Evolutionary conservation across 1,140 invertebrate genomes (phyloP), one percentile per base, ranked within the genome.

Genomic region (Globodera ellingtonae): DNA sequence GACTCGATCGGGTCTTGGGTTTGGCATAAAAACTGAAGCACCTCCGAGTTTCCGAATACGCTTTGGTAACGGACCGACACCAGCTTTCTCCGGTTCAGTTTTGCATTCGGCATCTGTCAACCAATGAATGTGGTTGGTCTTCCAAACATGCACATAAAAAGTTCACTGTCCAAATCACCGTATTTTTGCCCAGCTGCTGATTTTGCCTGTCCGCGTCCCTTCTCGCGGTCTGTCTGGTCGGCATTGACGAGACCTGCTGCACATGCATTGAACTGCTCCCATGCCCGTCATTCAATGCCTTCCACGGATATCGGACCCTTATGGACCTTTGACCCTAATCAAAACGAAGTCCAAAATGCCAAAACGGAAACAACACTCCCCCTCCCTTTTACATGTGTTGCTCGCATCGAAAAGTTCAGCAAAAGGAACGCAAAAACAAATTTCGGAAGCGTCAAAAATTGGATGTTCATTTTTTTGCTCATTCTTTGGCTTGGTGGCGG

Each of bases 31-130:
- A 35, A 35, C 35, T 35, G 35, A 35, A 75, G n/a, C 35, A 75
- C 44, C 44, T 65, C 6, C 0, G 73, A 75, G 6, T 75, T 44
- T 44, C 73, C 73, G 46, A 75, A 75, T 13, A 75, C 48, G 73
- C 66, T 75, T n/a, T 75, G 35, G 73, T 75, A 75, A 3, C 66
- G 73, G 35, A 35, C 18, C 35, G 73, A 75, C 56, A 75, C 35
- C 66, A 69, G n/a, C 24, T 70, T 70, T 13, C 4, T 70, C 10
- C 67, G n/a, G 24, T 18, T 70, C 21, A 70, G 46, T 18, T 18
- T 70, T 18, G 13, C 67, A 18, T 47, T 47, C 5, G 24, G 10
- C 67, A 70, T 70, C 67, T 70, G 67, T 62, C 24, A 44, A 70
- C 7, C 7, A 21, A 65, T 15, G 59, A 15, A 62, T 13, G 59